Evolutionary conservation across 2,888 invertebrate species (phyloP).

Genomic region (Gastrophysa polygoni): DNA sequence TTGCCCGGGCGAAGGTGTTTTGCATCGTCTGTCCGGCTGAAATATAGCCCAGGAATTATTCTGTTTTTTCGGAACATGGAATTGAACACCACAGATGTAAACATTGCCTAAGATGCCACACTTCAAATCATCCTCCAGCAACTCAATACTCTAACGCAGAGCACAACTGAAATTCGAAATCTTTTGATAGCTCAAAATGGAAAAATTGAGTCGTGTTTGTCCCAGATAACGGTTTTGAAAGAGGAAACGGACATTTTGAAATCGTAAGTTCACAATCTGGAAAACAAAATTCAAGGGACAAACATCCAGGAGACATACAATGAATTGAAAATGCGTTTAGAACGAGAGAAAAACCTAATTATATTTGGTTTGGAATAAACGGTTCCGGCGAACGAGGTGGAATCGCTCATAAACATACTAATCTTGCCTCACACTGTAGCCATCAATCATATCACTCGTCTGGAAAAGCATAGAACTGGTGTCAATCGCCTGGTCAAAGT

Average conservation of each 20-base stretch:
- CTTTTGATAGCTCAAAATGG: neutral
- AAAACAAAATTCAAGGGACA: too few relatives aligned
- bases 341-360: too few relatives aligned
- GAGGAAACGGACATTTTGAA: neutral
- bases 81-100: neutral
- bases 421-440: too few relatives aligned
- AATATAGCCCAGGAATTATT: too few relatives aligned
- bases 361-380: neutral
- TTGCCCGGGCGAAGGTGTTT: neutral
- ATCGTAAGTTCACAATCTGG: too few relatives aligned
- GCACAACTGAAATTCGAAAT: neutral
- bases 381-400: neutral
- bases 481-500: neutral
- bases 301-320: too few relatives aligned
- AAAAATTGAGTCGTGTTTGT: neutral
- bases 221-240: neutral
- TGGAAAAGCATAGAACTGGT: too few relatives aligned
- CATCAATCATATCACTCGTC: too few relatives aligned
- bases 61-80: neutral
- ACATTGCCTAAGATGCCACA: neutral
- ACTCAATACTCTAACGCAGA: too few relatives aligned
- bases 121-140: too few relatives aligned
- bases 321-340: too few relatives aligned
- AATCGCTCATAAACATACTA: neutral
- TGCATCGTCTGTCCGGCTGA: neutral